Evolutionary conservation across 2,888 invertebrate genomes (phyloP), one percentile per base, ranked within the genome.

Genomic region (Phasia obesa): DNA sequence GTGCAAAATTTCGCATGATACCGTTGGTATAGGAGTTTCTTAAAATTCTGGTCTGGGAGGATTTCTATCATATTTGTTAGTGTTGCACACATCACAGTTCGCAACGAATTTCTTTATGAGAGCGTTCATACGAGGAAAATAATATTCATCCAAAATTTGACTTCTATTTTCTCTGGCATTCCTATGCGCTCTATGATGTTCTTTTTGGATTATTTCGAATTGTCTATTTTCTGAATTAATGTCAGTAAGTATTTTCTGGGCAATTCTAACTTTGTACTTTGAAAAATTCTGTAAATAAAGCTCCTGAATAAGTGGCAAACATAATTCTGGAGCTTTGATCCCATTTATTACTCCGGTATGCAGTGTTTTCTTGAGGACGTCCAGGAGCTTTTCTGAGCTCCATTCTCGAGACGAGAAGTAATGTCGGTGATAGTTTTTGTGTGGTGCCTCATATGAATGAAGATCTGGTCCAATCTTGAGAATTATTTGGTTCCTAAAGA

Each of bases 401-500:
- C 47, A 60, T 6, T 38, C 44, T 2, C 7, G n/a, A 3, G 23
- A 53, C 4, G 31, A 27, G 5, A 60, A 13, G 27, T 81, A 79
- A 9, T 79, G 53, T 15, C 79, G 17, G 4, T 42, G 11, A 11
- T 1, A 11, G n/a, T 11, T 11, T n/a, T 3, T 15, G 11, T 42
- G 38, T n/a, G 69, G 74, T 21, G 19, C 2, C 15, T 74, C 69
- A 3, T 1, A 2, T 15, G 67, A 55, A 7, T 38, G n/a, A 0
- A 60, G 17, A 2, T 65, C 65, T 2, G 67, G 71, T 2, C 77
- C 80, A 25, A 67, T 69, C 17, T 17, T 69, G 0, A 85, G 59
- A 13, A 85, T 67, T 59, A 85, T 51, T 49, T 86, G 84, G 17
- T 85, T 84, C 7, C 80, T 76, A n/a, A 42, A 42, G 11, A 42